These are phyloP conservation scores for Monopis laevigella DNA, from an alignment of 2,888 invertebrate genomes.

Conservation along the genomic window DNA sequence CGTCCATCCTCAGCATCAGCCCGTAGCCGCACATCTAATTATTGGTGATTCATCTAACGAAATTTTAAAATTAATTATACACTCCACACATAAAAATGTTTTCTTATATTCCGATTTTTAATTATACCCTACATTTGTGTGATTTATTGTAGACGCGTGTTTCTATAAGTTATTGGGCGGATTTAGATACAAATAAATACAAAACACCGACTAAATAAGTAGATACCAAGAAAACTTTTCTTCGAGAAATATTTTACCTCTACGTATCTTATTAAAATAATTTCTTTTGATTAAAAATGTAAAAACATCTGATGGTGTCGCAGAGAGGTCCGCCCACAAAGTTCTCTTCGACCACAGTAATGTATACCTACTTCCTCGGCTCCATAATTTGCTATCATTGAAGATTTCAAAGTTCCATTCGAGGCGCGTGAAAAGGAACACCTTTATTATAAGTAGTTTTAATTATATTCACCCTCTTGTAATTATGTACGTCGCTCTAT, in stretches of 20 bases:
- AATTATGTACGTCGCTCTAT: slow-evolving; percentile 61
- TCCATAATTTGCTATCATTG: slow-evolving; percentile 7
- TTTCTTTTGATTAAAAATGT: slow-evolving; percentile 1
- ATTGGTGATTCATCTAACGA: slow-evolving; percentile 61
- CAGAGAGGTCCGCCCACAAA: not conserved
- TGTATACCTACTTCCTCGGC: too few species aligned
- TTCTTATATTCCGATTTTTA: slow-evolving; percentile 56
- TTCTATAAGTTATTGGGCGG: slow-evolving; percentile 39
- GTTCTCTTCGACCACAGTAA: slow-evolving; percentile 4
- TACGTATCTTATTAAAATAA: not conserved
- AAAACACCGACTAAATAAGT: too few species aligned
- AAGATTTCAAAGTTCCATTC: slow-evolving; percentile 4
- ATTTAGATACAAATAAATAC: slow-evolving; percentile 4
- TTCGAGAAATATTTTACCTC: not conserved
- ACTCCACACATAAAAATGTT: slow-evolving; percentile 42
- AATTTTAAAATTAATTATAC: slow-evolving; percentile 60
- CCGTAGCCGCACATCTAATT: slow-evolving; percentile 42
- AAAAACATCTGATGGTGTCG: not conserved
- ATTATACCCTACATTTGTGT: slow-evolving; percentile 45
- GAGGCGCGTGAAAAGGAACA: slow-evolving; percentile 53
- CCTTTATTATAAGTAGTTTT: slow-evolving; percentile 50
- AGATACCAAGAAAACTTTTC: too few species aligned
- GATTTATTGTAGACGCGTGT: slow-evolving; percentile 53
- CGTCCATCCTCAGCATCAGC: slow-evolving; percentile 35
- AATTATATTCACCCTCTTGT: slow-evolving; percentile 46